Base-by-base conservation (phyloP, 2,888 invertebrate species). In the Papilio elwesi region DNA sequence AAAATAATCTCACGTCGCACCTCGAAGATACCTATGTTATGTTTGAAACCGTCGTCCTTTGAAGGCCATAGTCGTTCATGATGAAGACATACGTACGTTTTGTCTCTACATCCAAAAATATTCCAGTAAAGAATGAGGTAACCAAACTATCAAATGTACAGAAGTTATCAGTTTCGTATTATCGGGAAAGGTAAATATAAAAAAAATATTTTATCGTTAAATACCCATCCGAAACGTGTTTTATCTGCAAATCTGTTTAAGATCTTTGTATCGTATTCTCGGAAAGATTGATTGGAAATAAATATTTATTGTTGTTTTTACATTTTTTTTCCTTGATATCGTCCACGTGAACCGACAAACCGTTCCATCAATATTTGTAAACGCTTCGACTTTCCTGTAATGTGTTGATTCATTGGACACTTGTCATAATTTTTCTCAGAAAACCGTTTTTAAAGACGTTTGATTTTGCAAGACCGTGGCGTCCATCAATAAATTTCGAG, bases 291-390 rank as follows among this genome's bases (percentile, higher is more conserved):
- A 62, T 62, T 69, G 51, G 38, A 15, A 15, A 10, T 49, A 59
- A 43, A 68, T 62, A 52, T 69, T 69, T 59, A 38, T 6, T 69
- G 38, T 62, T 59, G 38, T 59, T 59, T 68, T 38, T 59, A 59
- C 38, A 59, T n/a, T 8, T 26, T 69, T 43, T 69, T 69, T 49
- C 68, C 55, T 57, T 15, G 47, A 49, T 49, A 62, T 62, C 43
- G 43, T 43, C 43, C 43, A 43, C 43, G 43, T 43, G 43, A 43
- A 43, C 6, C 6, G 43, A 26, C 26, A 26, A 26, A 69, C 38
- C 51, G 16, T 43, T 59, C 13, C 12, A 49, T 52, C n/a, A 59
- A 59, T 51, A 62, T 68, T 68, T 68, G 59, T 68, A 38, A 62
- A 57, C 10, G n/a, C n/a, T 67, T 67, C 16, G 36, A 57, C 57